Percentiles rank a stretch among this genome's conserved stretches.
Conservation (phyloP, 37 sponge, comb jelly and placozoan species). For the Halichondria panicea region DNA sequence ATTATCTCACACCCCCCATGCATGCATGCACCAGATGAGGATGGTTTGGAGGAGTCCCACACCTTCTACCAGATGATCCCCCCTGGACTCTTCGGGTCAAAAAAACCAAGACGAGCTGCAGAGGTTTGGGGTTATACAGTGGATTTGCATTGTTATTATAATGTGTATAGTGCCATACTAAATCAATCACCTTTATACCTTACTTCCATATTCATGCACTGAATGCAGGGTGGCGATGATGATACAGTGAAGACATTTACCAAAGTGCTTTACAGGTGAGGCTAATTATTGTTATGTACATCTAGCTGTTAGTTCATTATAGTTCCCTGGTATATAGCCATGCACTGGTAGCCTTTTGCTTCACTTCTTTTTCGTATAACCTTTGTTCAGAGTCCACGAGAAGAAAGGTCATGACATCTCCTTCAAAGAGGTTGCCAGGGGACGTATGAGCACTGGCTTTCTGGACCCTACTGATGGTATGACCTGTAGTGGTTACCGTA, state of each 20-base stretch:
- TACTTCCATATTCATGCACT: too few relatives aligned
- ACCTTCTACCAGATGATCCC: conserved; percentile 45
- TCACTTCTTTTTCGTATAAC: too few relatives aligned
- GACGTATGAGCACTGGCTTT: conserved; percentile 11
- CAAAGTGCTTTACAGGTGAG: conserved; percentile 1
- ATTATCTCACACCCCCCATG: neutral
- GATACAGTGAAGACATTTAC: conserved; percentile 4
- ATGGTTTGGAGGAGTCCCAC: conserved; percentile 20
- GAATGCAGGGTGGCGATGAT: conserved; percentile 19
- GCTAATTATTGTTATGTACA: neutral
- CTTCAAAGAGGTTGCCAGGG: conserved; percentile 32
- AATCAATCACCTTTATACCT: too few relatives aligned
- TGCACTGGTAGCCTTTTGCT: too few relatives aligned
- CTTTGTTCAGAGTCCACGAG: conserved; percentile 17
- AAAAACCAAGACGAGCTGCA: conserved; percentile 24
- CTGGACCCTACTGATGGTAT: conserved; percentile 37
- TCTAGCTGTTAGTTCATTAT: too few relatives aligned
- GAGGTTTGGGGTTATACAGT: too few relatives aligned
- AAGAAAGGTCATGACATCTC: conserved; percentile 4
- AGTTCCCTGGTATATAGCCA: too few relatives aligned
- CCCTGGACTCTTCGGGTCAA: conserved; percentile 17
- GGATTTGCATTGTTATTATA: too few relatives aligned
- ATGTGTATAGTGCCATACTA: too few relatives aligned
- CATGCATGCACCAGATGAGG: conserved; percentile 22
- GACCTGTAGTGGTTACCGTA: too few relatives aligned